Evolutionary conservation across 2,888 invertebrate genomes (phyloP), one percentile per base, ranked within the genome.

Genomic region (Hymenopus coronatus): DNA sequence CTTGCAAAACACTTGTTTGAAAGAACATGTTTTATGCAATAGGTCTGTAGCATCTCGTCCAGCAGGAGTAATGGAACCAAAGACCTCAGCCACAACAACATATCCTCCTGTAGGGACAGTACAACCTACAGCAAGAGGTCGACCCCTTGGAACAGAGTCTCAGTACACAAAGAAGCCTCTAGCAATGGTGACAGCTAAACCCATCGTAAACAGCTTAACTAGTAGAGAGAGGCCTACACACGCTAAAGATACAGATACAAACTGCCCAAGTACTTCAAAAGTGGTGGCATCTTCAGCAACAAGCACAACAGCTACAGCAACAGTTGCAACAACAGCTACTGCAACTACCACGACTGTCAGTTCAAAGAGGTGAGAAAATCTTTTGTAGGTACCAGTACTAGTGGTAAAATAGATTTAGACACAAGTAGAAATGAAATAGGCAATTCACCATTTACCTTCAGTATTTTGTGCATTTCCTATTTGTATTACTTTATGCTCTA

Each of bases 91-190:
- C 27, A 85, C 89, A 27, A 84, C 88, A 33, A 89, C 89, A 15
- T 89, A 90, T 91, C 94, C 94, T 15, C 95, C 95, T 1, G 93
- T 95, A 12, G 95, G 95, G 12, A 94, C 95, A 0, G 94, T 95
- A 0, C 95, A 95, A 91, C 94, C 95, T 3, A 94, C 94, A 15
- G 92, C 93, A 2, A 93, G 95, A 84, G 88, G 88, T 14, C 70
- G 88, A 3, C 88, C 85, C 15, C 30, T 85, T 12, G 84, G 28
- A 12, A 84, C 87, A 30, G 81, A 27, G 20, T 28, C 33, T 83
- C 85, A 87, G 84, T 88, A 46, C 3, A 89, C 84, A 27, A 87
- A 85, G 25, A 87, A 87, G 30, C 87, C 87, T 33, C 87, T 87
- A 8, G 87, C 87, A 4, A 82, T 82, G 82, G 85, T 85, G 2